Conservation (phyloP, 2,888 invertebrate genomes). For the Agrotis puta region DNA sequence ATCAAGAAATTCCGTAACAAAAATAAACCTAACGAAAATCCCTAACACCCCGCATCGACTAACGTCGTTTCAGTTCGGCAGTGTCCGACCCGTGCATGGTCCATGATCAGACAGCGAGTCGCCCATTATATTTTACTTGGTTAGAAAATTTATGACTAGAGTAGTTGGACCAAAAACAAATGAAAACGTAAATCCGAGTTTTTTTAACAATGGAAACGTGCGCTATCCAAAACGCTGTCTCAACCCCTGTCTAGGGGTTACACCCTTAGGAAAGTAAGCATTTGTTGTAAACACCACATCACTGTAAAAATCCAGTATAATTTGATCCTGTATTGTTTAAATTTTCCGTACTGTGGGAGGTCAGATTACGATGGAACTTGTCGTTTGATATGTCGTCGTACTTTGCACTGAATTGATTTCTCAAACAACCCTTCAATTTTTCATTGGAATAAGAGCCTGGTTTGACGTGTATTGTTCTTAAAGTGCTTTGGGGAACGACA, state of each 20-base stretch:
- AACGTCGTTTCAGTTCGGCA: no score
- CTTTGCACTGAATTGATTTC: conserved; percentile 82
- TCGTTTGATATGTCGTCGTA: not conserved
- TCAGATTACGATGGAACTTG: not conserved
- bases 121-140: no score
- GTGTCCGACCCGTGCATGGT: no score
- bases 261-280: conserved; percentile 68
- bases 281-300: conserved; percentile 65
- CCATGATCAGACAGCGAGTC: no score
- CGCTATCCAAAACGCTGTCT: conserved; percentile 63
- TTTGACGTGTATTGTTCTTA: conserved; percentile 70
- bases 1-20: no score
- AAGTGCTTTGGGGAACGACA: conserved; percentile 52
- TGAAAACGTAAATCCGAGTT: no score
- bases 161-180: no score
- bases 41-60: no score
- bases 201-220: conserved; percentile 67
- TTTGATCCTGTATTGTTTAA: not conserved
- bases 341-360: not conserved
- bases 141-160: no score
- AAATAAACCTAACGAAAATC: no score
- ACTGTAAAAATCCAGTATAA: not conserved
- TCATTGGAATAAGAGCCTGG: conserved; percentile 51
- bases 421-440: conserved; percentile 70
- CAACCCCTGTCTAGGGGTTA: conserved; percentile 74